phyloP scores from a whole-genome alignment of 2,797 vertebrate species.

The Ibycter americanus region DNA sequence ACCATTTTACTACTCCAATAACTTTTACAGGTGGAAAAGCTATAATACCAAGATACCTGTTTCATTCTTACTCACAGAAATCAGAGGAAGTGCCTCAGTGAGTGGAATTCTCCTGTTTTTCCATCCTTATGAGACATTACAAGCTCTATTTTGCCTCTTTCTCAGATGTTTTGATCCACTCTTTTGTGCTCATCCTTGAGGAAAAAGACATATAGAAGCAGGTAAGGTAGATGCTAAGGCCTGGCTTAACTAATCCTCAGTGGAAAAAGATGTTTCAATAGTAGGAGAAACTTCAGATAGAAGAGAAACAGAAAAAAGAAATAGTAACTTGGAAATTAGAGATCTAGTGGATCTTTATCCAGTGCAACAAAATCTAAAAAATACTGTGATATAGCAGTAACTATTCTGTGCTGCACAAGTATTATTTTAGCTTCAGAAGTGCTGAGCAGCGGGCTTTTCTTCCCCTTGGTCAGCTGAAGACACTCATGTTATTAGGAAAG shows the following conservation, averaged over 20 bases:
- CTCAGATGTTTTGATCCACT: not conserved
- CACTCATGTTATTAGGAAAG: conserved; percentile 44
- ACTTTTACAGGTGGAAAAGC: not conserved
- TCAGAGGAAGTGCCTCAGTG: not conserved
- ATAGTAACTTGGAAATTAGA: not conserved
- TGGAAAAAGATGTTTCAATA: not conserved
- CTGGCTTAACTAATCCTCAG: not conserved
- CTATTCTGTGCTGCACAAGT: not conserved
- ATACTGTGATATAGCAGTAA: not conserved
- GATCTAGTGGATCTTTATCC: not conserved
- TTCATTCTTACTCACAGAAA: not conserved
- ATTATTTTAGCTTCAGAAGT: conserved; percentile 10
- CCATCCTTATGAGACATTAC: not conserved
- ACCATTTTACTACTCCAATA: not conserved
- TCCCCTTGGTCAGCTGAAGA: conserved; percentile 50
- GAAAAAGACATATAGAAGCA: not conserved
- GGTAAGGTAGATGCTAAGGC: not conserved
- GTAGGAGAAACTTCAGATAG: not conserved
- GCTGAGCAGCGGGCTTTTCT: conserved; percentile 16
- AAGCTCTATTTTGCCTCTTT: not conserved
- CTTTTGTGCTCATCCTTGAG: not conserved
- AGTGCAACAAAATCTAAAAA: not conserved
- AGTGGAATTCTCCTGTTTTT: not conserved
- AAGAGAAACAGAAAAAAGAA: not conserved
- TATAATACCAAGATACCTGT: not conserved